phyloP scores from a whole-genome alignment of 2,888 invertebrate species.

The Biston stratarius region DNA sequence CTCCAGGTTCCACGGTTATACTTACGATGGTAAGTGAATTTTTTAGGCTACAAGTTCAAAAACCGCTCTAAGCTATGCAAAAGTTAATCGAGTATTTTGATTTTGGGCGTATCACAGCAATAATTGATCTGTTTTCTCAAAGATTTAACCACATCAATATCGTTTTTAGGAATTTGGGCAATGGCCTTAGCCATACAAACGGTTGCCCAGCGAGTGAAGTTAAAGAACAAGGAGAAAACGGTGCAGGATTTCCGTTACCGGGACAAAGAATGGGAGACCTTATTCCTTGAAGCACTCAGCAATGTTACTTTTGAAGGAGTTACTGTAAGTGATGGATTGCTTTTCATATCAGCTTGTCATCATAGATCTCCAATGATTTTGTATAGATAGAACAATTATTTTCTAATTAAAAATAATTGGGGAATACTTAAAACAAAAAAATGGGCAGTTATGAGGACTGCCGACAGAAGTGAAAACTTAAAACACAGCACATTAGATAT shows the following conservation, averaged over 20 bases:
- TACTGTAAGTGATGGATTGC: conserved; percentile 84
- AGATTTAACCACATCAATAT: background rate
- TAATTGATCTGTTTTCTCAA: too few relatives aligned
- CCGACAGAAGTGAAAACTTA: too few relatives aligned
- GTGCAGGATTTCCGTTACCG: conserved; percentile 94
- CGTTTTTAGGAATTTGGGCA: conserved; percentile 92
- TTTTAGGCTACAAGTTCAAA: background rate
- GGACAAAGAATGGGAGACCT: conserved; percentile 94
- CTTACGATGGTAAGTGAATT: conserved; percentile 93
- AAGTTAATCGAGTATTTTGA: background rate
- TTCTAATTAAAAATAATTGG: too few relatives aligned
- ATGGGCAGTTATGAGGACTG: too few relatives aligned
- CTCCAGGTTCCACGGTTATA: conserved; percentile 98
- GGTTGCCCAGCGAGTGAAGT: conserved; percentile 91
- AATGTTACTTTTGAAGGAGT: conserved; percentile 98
- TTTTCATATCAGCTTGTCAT: background rate
- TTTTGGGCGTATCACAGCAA: background rate
- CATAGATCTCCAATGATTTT: too few relatives aligned
- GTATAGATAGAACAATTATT: too few relatives aligned
- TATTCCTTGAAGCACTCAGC: conserved; percentile 94
- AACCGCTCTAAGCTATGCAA: background rate
- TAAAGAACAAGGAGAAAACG: conserved; percentile 91
- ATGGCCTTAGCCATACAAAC: conserved; percentile 97
- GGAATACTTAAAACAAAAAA: too few relatives aligned
- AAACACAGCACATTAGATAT: too few relatives aligned